These are phyloP conservation scores for Hapalemur alaotrensis DNA, from an alignment of 2,797 vertebrate genomes.

Conservation along the genomic window DNA sequence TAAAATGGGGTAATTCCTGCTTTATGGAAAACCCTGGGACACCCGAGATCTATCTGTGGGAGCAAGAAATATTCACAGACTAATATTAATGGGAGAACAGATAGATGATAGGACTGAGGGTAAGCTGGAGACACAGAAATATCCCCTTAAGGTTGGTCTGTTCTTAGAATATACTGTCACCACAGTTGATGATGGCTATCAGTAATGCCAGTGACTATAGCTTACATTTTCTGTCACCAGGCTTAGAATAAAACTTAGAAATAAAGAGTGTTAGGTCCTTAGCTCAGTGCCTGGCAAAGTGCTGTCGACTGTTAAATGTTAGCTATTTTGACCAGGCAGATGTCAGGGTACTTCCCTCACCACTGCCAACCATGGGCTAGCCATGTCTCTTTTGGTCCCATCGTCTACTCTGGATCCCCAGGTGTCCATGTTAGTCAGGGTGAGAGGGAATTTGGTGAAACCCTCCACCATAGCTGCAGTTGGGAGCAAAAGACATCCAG, in stretches of 20 bases:
- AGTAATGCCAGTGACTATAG: not conserved
- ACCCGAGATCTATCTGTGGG: not conserved
- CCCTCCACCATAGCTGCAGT: not conserved
- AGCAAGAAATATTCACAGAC: not conserved
- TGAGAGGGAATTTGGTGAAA: not conserved
- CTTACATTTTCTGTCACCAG: not conserved
- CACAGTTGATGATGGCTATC: not conserved
- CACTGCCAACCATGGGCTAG: rapidly evolving
- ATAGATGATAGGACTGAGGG: not conserved
- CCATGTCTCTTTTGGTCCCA: not conserved
- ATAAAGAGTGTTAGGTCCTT: not conserved
- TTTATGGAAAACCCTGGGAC: not conserved
- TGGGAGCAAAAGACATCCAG: not conserved
- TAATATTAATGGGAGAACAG: not conserved
- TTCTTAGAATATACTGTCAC: not conserved
- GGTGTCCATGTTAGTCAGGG: not conserved
- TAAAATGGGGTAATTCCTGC: not conserved
- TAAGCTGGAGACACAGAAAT: not conserved
- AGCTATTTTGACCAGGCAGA: not conserved
- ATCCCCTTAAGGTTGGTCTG: not conserved
- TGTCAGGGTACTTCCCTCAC: no score
- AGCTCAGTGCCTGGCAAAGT: not conserved
- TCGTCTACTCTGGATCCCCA: not conserved
- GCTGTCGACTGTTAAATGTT: not conserved
- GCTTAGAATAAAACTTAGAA: not conserved